These are phyloP conservation scores for Edolisoma coerulescens DNA, from an alignment of 2,113 vertebrate genomes.

Conservation along the genomic window DNA sequence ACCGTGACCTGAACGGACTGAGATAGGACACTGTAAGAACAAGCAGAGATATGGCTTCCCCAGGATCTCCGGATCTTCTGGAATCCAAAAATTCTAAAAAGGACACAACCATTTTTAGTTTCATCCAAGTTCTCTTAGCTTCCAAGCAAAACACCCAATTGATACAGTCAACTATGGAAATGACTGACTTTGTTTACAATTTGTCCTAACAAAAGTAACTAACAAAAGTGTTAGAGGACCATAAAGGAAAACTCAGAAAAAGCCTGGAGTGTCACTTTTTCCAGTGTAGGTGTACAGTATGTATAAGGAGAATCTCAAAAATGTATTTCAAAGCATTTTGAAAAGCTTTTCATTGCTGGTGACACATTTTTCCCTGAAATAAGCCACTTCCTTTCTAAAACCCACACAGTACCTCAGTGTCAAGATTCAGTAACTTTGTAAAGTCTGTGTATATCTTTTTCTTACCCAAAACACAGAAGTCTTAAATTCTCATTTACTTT, in stretches of 20 bases:
- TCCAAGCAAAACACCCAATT: background rate
- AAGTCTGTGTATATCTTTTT: constrained; percentile 43
- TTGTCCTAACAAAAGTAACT: constrained; percentile 2
- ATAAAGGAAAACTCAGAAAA: constrained; percentile 60
- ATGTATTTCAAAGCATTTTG: constrained; percentile 66
- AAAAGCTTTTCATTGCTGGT: constrained; percentile 63
- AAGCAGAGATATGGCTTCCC: background rate
- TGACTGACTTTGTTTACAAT: background rate
- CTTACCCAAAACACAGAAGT: constrained; percentile 35
- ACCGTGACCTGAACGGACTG: background rate
- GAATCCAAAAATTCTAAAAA: background rate
- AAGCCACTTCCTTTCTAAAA: constrained; percentile 86
- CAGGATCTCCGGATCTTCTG: background rate
- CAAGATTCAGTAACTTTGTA: constrained; percentile 57
- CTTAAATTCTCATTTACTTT: constrained; percentile 30
- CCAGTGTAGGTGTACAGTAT: constrained; percentile 87
- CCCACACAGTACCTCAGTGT: constrained; percentile 72
- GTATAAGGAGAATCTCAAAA: constrained; percentile 69
- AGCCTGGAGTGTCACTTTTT: constrained; percentile 85
- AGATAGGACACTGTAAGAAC: background rate
- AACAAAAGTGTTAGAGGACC: background rate
- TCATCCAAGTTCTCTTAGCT: background rate
- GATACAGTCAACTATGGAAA: background rate
- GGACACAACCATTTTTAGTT: background rate
- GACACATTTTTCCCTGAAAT: constrained; percentile 80